Base-by-base conservation (phyloP, 2,888 invertebrate genomes). In the Chironomus riparius region DNA sequence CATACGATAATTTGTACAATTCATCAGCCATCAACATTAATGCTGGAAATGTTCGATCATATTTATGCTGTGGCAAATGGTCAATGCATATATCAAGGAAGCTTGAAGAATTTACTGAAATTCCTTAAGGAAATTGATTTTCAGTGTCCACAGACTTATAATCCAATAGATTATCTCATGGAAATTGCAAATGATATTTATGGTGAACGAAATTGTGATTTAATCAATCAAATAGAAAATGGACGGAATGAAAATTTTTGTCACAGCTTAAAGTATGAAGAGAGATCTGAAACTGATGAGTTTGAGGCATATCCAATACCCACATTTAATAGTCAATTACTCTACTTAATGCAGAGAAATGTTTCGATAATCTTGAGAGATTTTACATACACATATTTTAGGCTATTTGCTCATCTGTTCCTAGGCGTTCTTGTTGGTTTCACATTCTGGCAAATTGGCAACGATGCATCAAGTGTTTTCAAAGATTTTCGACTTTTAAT, bases 31-130 rank as follows among this genome's bases (percentile, higher is more conserved):
- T 94, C 94, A 77, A 94, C 95, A 2, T 86, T 90, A 70, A 86
- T 95, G 68, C 90, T 96, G 80, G 90, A 91, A 80, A 92, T 94
- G 90, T 93, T 97, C 82, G 95, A 97, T 84, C 90, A 94, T 81
- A 83, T 97, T 56, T 96, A 95, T 83, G 91, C 93, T 48, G 84
- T 97, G 18, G 90, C 92, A 0, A 89, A 88, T 47, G 97, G 96
- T 0, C 86, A 87, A 78, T 93, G 93, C 81, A 89, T 92, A 15
- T 93, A 92, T 82, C 89, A 92, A 77, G 97, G 97, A 10, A 88
- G 91, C 0, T 88, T 93, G 0, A 86, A 87, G 47, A 89, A 89
- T 76, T 83, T 97, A 22, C 86, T 96, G 70, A 91, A 92, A 0
- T 97, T 91, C 85, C 85, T 97, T 77, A 86, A 87, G 72, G 87